Base-by-base conservation (phyloP, 2,113 vertebrate species). In the Gavia stellata region DNA sequence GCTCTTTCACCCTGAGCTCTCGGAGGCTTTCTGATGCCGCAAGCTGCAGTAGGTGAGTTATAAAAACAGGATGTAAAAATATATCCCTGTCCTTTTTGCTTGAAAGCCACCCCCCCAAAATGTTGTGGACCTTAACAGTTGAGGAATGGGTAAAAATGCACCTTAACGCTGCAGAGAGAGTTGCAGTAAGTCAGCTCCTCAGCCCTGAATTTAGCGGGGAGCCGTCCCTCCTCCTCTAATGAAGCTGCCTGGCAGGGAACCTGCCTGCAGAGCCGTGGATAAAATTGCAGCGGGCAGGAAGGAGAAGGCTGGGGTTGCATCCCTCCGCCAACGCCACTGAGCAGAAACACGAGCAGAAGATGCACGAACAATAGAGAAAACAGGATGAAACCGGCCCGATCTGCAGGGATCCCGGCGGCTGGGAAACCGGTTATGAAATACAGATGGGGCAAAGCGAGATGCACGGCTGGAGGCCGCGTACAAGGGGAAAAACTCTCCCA, bases 51-150 rank as follows among this genome's bases (percentile, higher is more conserved):
- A 38, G 59, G 81, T 0, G 17, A 91, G 28, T 15, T 47, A 16
- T 1, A 83, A 75, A 91, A 81, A 38, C 0, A 44, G 10, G 36
- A 45, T 20, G 73, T 33, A 23, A 81, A 89, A 78, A 14, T 19
- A 28, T 1, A 66, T 45, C 40, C 45, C 16, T 49, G 21, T 25
- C 28, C 36, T 47, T 59, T 24, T 21, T 28, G 34, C n/a, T 55
- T 8, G 7, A 19, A 36, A 62, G 17, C 20, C 20, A 9, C 7
- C 17, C 42, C 28, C 29, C 13, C 4, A 12, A 34, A 78, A 49
- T 0, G 3, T 3, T 0, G 0, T 1, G 15, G 31, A 36, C 25
- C 7, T 85, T 15, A 5, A 2, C 65, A 58, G 9, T 0, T 7
- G 8, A 84, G 52, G 25, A 53, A 87, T 9, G 36, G 45, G 28